Conservation (phyloP, 1,140 invertebrate genomes). For the Lerema accius region DNA sequence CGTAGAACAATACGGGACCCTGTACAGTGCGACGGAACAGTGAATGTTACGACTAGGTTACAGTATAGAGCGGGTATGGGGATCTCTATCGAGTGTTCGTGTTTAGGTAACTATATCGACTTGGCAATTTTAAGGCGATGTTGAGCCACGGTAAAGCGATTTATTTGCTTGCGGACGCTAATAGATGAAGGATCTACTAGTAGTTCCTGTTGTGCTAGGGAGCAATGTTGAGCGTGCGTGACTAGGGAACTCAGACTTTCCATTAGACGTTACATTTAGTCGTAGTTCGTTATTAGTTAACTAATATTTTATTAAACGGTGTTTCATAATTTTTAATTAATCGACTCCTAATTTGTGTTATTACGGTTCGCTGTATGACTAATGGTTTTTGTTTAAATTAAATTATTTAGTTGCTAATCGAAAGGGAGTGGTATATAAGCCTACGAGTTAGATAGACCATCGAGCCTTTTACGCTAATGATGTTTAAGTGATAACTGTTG, state of each 20-base stretch:
- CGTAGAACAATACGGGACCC: too few species aligned
- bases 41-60: too few species aligned
- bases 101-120: not conserved
- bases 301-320: conserved; percentile 22
- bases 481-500: conserved; percentile 13
- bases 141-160: too few species aligned
- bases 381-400: conserved; percentile 47
- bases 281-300: conserved; percentile 21
- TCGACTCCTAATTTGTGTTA: conserved; percentile 29
- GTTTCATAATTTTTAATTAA: conserved; percentile 42
- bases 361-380: conserved; percentile 38
- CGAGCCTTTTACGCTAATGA: conserved; percentile 25
- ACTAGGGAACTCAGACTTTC: conserved; percentile 14
- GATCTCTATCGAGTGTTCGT: too few species aligned
- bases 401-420: conserved; percentile 48
- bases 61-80: too few species aligned
- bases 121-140: too few species aligned
- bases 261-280: conserved; percentile 11
- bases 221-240: conserved; percentile 6
- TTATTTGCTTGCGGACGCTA: too few species aligned
- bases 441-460: conserved; percentile 16
- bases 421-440: not conserved
- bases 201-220: too few species aligned
- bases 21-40: too few species aligned
- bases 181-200: too few species aligned